These are phyloP conservation scores for Bombus huntii DNA, from an alignment of 1,140 invertebrate genomes.

Conservation along the genomic window DNA sequence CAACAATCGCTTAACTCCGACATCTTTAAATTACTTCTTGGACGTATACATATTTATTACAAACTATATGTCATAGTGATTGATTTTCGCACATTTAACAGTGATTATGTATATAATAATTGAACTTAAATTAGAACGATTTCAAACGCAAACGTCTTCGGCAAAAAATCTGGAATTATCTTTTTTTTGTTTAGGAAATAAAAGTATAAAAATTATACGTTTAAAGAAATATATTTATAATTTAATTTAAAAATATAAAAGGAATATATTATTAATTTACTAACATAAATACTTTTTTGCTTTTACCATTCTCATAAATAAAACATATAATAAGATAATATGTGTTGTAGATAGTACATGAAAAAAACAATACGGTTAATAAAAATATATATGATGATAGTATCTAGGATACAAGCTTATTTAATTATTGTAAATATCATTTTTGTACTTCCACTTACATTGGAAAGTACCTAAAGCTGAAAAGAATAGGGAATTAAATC, in stretches of 20 bases:
- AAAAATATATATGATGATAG: conserved; percentile 25
- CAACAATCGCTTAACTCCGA: background rate
- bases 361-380: background rate
- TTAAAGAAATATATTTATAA: conserved; percentile 28
- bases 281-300: background rate
- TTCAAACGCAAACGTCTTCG: background rate
- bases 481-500: conserved; percentile 34
- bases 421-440: background rate
- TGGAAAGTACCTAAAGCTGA: background rate
- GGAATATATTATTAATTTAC: conserved; percentile 6
- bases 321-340: conserved; percentile 15
- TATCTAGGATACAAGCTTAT: conserved; percentile 2
- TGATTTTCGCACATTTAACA: conserved; percentile 9
- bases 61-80: conserved; percentile 12
- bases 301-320: conserved; percentile 17
- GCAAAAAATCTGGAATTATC: too few relatives aligned
- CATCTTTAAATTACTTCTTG: background rate
- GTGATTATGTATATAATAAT: background rate
- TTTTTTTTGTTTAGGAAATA: background rate
- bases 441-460: background rate
- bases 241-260: conserved; percentile 21
- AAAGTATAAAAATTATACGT: background rate
- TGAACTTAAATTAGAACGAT: background rate
- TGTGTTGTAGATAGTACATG: too few relatives aligned
- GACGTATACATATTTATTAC: background rate